Conservation (phyloP, 2,113 vertebrate species). For the Euleptes europaea region DNA sequence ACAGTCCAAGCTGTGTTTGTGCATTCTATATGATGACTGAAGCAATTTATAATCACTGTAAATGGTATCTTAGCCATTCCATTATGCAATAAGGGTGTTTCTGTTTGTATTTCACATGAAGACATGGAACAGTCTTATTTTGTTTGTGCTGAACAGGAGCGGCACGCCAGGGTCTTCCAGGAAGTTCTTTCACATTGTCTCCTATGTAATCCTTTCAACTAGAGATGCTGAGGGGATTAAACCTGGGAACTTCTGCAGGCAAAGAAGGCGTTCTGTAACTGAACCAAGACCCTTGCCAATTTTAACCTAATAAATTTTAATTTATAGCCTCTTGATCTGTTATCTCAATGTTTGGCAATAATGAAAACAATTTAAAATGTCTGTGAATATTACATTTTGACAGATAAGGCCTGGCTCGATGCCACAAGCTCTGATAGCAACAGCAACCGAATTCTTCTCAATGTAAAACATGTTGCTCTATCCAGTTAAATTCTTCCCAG, state of each 20-base stretch:
- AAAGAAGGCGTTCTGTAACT: no score
- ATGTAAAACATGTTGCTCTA: no score
- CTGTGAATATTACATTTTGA: not conserved
- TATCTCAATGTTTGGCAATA: not conserved
- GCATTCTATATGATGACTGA: not conserved
- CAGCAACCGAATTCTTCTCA: not conserved
- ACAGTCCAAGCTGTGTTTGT: not conserved
- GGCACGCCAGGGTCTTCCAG: no score
- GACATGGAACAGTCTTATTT: no score
- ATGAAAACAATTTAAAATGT: not conserved
- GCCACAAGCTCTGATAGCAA: not conserved
- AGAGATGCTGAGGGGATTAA: no score
- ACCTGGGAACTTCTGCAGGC: no score
- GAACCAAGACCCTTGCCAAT: no score
- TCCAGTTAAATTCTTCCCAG: not conserved
- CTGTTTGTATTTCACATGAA: not conserved
- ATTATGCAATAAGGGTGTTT: not conserved
- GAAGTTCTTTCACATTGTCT: no score
- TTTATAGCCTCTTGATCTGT: not conserved
- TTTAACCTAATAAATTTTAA: not conserved
- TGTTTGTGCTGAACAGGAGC: no score
- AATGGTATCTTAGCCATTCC: not conserved
- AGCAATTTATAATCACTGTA: not conserved
- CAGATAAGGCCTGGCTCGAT: not conserved
- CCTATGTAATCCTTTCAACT: no score